phyloP scores from a whole-genome alignment of 2,888 invertebrate genomes.

The Acanthosepion lycidas region DNA sequence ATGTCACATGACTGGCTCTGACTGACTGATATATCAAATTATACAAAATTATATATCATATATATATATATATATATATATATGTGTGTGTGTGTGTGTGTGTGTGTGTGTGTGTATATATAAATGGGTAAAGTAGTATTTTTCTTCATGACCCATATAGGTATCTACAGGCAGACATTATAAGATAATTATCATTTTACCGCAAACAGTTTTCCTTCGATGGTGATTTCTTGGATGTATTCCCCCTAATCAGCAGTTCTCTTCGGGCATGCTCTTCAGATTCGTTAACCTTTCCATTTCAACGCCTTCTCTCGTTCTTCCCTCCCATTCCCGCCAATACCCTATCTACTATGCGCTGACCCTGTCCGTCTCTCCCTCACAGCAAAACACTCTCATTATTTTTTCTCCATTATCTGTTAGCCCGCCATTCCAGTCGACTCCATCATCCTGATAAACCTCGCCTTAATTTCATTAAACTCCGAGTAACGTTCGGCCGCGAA shows the following conservation, averaged over 20 bases:
- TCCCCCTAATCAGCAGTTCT: background rate
- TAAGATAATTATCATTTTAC: background rate
- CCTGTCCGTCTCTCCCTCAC: background rate
- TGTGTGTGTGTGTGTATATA: no score
- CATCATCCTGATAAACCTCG: slow-evolving; percentile 8
- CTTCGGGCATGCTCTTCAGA: background rate
- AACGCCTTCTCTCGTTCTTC: background rate
- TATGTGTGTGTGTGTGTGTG: no score
- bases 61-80: no score
- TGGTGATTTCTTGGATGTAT: background rate
- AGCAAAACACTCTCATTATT: slow-evolving; percentile 33
- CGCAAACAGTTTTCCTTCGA: background rate
- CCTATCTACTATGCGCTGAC: background rate
- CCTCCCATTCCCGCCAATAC: background rate
- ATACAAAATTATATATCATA: no score
- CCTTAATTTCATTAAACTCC: slow-evolving; percentile 22
- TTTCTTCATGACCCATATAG: no score
- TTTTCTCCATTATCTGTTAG: background rate
- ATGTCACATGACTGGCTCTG: no score
- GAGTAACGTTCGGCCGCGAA: background rate
- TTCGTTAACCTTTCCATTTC: background rate
- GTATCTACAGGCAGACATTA: background rate
- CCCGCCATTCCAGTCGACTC: background rate
- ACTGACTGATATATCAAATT: no score
- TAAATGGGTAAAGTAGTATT: no score